Evolutionary conservation across 1,140 invertebrate species (phyloP).

Genomic region (Apis mellifera): Amel_HAv3.1 CM009931.2:6225501-6226000

Average conservation of each 20-base stretch:
- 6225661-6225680: slow-evolving; percentile 90
- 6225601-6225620: slow-evolving; percentile 93
- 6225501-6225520: slow-evolving; percentile 91
- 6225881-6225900: slow-evolving; percentile 93
- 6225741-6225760: slow-evolving; percentile 93
- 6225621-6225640: slow-evolving; percentile 90
- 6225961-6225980: slow-evolving; percentile 20
- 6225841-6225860: slow-evolving; percentile 92
- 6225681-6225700: slow-evolving; percentile 95
- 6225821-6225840: slow-evolving; percentile 95
- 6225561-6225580: slow-evolving; percentile 96
- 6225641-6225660: slow-evolving; percentile 91
- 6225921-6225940: slow-evolving; percentile 76
- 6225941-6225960: slow-evolving; percentile 79
- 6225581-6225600: slow-evolving; percentile 99
- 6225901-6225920: slow-evolving; percentile 82
- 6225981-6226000: background rate
- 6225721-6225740: slow-evolving; percentile 95
- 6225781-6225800: slow-evolving; percentile 88
- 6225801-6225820: slow-evolving; percentile 92
- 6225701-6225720: slow-evolving; percentile 94
- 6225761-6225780: slow-evolving; percentile 93
- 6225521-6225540: slow-evolving; percentile 96
- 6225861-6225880: slow-evolving; percentile 91
- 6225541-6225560: slow-evolving; percentile 95